Conservation (phyloP, 2,797 vertebrate genomes). For the Poeciliopsis gracilis region DNA sequence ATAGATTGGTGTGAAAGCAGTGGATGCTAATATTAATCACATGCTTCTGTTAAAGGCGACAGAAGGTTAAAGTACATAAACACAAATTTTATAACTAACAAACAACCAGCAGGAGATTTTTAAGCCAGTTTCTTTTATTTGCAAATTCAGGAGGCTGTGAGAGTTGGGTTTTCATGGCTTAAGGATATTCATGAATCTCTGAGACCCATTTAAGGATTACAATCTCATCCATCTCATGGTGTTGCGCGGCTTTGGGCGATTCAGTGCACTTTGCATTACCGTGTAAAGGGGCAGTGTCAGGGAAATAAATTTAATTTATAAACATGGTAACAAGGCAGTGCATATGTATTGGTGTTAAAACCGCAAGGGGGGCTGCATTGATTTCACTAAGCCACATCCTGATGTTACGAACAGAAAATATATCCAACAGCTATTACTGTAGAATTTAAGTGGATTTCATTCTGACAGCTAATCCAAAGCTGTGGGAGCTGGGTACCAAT, state of each 20-base stretch:
- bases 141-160: constrained; percentile 38
- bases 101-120: constrained; percentile 63
- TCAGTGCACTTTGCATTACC: constrained; percentile 67
- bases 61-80: constrained; percentile 37
- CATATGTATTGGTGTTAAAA: constrained; percentile 70
- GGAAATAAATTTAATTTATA: constrained; percentile 68
- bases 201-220: constrained; percentile 81
- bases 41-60: constrained; percentile 61
- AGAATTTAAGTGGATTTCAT: constrained; percentile 73
- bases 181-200: constrained; percentile 79
- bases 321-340: constrained; percentile 82
- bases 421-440: constrained; percentile 73
- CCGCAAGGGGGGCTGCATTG: constrained; percentile 56
- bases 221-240: constrained; percentile 76
- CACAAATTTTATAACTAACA: constrained; percentile 59
- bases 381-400: constrained; percentile 64
- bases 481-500: constrained; percentile 61
- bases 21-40: constrained; percentile 56
- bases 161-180: constrained; percentile 52
- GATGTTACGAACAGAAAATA: constrained; percentile 68
- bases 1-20: constrained; percentile 18
- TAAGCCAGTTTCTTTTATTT: constrained; percentile 58
- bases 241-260: constrained; percentile 63
- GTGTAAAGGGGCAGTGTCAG: constrained; percentile 49
- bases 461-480: constrained; percentile 63